phyloP scores from a whole-genome alignment of 2,797 vertebrate species.

The Scyliorhinus canicula region DNA sequence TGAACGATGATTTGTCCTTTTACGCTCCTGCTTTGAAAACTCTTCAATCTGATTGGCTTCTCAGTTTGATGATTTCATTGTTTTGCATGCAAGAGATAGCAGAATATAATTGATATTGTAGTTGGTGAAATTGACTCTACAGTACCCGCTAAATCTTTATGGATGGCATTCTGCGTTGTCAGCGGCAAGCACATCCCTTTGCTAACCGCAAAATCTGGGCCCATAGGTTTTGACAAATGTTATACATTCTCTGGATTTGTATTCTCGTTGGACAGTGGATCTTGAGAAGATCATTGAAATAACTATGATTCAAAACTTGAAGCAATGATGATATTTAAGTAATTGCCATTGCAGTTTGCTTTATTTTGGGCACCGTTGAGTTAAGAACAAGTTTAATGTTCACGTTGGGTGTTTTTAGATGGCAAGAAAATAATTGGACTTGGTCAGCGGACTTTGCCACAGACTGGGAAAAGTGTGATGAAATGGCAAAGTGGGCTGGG shows the following conservation, averaged over 20 bases:
- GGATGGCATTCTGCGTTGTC: no score
- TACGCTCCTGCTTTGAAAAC: no score
- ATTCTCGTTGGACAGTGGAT: background rate
- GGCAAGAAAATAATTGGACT: background rate
- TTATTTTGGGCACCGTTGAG: background rate
- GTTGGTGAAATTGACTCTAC: no score
- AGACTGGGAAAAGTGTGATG: background rate
- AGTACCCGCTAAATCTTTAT: no score
- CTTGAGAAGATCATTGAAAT: background rate
- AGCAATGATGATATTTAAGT: background rate
- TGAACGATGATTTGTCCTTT: no score
- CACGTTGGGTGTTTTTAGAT: background rate
- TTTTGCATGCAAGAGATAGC: no score
- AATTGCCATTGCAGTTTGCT: background rate
- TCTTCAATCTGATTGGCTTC: no score
- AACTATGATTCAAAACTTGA: background rate
- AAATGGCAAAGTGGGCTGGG: background rate
- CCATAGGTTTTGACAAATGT: background rate
- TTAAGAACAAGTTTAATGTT: background rate
- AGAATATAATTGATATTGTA: no score
- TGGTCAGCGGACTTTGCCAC: background rate
- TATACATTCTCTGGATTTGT: background rate
- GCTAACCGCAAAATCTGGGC: no score
- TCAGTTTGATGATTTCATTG: no score
- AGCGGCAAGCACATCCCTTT: no score